Evolutionary conservation across 2,888 invertebrate genomes (phyloP), one percentile per base, ranked within the genome.

Genomic region (Leptopterna dolabrata): DNA sequence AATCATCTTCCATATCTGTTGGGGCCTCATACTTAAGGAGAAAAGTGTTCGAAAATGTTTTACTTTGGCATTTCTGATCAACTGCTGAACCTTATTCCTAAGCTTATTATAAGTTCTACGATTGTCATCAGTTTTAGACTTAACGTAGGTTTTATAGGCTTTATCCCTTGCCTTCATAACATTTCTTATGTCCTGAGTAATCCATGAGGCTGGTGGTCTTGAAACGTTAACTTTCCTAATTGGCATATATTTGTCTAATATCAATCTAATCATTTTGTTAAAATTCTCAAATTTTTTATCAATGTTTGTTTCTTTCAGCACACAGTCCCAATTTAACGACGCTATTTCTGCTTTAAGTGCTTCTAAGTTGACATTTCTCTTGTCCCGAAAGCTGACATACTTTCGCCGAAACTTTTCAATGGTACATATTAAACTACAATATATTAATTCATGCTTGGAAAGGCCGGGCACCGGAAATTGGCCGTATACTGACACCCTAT

Each of bases 31-130:
- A 16, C 16, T 63, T 16, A 63, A 63, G 63, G 63, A 63, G 24
- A 63, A 63, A 63, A 63, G 63, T 63, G 63, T 63, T 63, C 63
- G 63, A 63, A 63, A 63, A 63, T 63, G 63, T 63, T 63, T 63
- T 16, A 16, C 16, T 63, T 63, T 63, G 63, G 63, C 63, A 63
- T 63, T 63, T 63, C 63, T 63, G 16, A 63, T 63, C 16, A 63
- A 63, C 16, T 63, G 63, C 16, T 63, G n/a, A 63, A 63, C 63
- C 63, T 24, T 63, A 63, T 63, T 63, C 63, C n/a, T n/a, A n/a
- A n/a, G n/a, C n/a, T n/a, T n/a, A n/a, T n/a, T n/a, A n/a, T n/a
- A n/a, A n/a, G n/a, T 16, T 63, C 63, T 63, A 16, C 63, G 63
- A 63, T 63, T 63, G 63, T 63, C 63, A 63, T 63, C 63, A 6